phyloP scores from a whole-genome alignment of 1,140 invertebrate species.

The Rhopalosiphum padi region DNA sequence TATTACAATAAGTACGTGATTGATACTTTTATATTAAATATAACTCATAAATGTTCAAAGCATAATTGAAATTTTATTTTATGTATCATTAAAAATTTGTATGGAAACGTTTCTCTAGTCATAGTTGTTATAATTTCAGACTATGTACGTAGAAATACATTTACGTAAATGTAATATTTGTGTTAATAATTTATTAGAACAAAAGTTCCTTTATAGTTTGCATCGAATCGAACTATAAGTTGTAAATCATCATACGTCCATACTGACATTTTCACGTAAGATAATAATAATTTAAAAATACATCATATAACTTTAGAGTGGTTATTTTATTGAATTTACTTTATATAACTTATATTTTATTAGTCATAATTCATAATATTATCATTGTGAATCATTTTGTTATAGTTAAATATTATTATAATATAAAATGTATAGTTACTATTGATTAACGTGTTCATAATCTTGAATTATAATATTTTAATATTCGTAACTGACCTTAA shows the following conservation, averaged over 20 bases:
- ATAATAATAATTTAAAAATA: background rate
- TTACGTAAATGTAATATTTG: background rate
- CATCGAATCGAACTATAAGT: background rate
- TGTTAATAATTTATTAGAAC: background rate
- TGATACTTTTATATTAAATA: background rate
- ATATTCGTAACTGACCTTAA: background rate
- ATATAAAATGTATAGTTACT: background rate
- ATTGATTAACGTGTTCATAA: background rate
- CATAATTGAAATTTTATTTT: background rate
- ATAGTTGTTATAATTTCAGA: slow-evolving; percentile 20
- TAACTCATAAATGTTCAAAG: background rate
- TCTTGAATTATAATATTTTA: background rate
- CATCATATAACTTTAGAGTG: background rate
- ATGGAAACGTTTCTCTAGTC: background rate
- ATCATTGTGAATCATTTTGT: background rate
- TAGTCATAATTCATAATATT: background rate
- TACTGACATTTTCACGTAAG: background rate
- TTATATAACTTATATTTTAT: background rate
- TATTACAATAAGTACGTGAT: background rate
- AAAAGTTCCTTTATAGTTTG: background rate
- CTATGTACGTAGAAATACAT: background rate
- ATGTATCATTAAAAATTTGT: background rate
- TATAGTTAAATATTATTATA: background rate
- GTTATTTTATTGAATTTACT: background rate
- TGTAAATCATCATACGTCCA: background rate